Evolutionary conservation across 2,888 invertebrate species (phyloP), one percentile per base, ranked within the genome.

Genomic region (Chymomyza amoena): DNA sequence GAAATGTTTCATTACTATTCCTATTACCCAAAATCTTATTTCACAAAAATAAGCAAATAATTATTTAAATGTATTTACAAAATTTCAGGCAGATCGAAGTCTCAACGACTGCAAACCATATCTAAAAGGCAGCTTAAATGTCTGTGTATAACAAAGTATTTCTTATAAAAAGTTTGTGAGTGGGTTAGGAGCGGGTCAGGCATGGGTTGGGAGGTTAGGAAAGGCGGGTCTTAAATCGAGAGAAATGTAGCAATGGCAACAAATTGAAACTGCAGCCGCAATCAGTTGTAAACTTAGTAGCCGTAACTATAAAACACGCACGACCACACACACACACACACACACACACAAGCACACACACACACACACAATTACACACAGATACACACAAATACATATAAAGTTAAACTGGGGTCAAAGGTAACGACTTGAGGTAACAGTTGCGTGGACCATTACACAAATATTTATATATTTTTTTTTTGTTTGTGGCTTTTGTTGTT

Each of bases 401-500:
- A 45, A 45, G 39, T 3, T 13, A 45, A 36, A 45, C 39, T 45
- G 13, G 39, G 39, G 39, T 45, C 39, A 45, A 45, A 45, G 39
- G 39, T 45, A 45, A 45, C 39, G 39, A 45, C 39, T 45, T 45
- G 13, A 52, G 68, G 82, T 82, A 82, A 84, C 81, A 81, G 78
- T 81, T 81, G 81, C 83, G 85, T 81, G 81, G 59, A 69, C 70
- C 81, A 79, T 81, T 75, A 82, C 71, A 79, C 61, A 62, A 70
- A 61, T 59, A 66, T 25, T 4, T 3, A 25, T 20, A 20, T 20
- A 65, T 73, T 81, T 75, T 68, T 69, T 67, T 51, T 63, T 68
- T 3, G 5, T 36, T n/a, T 15, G n/a, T 60, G 16, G 9, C 6
- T 45, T 10, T 45, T 45, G 39, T 45, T 45, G 13, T 39, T 39